A percentile compares a stretch with the other conserved stretches of the same genome.
Evolutionary conservation across 2,888 invertebrate species (phyloP).

Genomic region (Pheosia tremula): DNA sequence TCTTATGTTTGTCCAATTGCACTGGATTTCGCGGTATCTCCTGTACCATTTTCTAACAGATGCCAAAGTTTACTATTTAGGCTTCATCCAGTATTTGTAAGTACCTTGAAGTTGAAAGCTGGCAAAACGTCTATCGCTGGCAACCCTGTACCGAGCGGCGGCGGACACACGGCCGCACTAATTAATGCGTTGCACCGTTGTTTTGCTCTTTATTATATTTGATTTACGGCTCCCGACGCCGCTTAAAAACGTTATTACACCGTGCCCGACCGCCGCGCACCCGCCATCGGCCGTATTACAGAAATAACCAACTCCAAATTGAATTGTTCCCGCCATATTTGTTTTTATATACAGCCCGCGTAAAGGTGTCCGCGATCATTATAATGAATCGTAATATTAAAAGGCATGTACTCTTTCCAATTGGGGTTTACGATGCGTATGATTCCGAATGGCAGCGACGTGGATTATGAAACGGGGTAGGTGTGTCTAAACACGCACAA

Average conservation of each 20-base stretch:
- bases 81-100: background rate
- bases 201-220: slow-evolving; percentile 74
- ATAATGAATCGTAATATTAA: slow-evolving; percentile 48
- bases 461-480: background rate
- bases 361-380: slow-evolving; percentile 62
- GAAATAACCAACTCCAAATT: slow-evolving; percentile 69
- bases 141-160: slow-evolving; percentile 10
- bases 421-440: slow-evolving; percentile 37
- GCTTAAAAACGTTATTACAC: slow-evolving; percentile 70
- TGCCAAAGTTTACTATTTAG: background rate
- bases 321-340: slow-evolving; percentile 67
- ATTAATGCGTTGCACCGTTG: slow-evolving; percentile 71
- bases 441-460: background rate
- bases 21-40: no score
- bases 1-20: no score
- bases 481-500: background rate
- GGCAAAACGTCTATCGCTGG: background rate
- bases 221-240: slow-evolving; percentile 59
- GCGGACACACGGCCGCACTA: slow-evolving; percentile 48
- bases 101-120: background rate
- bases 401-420: slow-evolving; percentile 49
- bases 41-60: no score
- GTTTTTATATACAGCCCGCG: slow-evolving; percentile 61
- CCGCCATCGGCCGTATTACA: slow-evolving; percentile 55
- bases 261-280: slow-evolving; percentile 9